Evolutionary conservation across 1,140 invertebrate genomes (phyloP), one percentile per base, ranked within the genome.

Genomic region (Heliconius eleuchia): DNA sequence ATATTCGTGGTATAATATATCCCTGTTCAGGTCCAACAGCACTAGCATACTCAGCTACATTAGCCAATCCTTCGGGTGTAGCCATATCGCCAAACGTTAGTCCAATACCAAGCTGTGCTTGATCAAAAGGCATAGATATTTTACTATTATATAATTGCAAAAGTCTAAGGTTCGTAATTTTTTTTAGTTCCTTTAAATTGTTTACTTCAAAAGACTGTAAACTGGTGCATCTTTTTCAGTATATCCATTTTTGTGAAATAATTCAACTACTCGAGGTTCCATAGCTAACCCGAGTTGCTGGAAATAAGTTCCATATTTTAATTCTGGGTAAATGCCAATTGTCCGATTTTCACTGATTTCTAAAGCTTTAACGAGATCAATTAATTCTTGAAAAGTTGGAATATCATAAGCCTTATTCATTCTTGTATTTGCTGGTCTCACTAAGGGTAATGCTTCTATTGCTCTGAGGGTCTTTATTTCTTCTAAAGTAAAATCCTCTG

Each of bases 281-380:
- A 94, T 92, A 7, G 90, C 79, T 66, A 94, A 80, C 23, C 87
- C 88, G 8, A 92, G 71, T 2, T 42, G 46, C 66, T 88, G 84
- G 75, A 94, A 94, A 81, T 94, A 86, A 2, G 85, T 88, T 23
- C 87, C 86, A 71, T 91, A 88, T 79, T 94, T 94, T 13, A 94
- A 84, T 85, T 94, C 92, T 42, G 92, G 91, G 75, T 92, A 94
- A 76, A 94, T 87, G n/a, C 92, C 92, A 42, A 94, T 94, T n/a
- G 82, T 82, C 16, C 91, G 84, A 72, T 88, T 85, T 81, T 91
- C 86, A 79, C 90, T 91, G 8, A 83, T 81, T 86, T 94, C 84
- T 75, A 94, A 78, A 18, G 87, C 83, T 83, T 91, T 92, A 0
- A 87, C 89, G 71, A 94, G 76, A 81, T 93, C 88, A 73, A 94